Evolutionary conservation across 1,140 invertebrate genomes (phyloP).

Genomic region (Pararge aegeria): DNA sequence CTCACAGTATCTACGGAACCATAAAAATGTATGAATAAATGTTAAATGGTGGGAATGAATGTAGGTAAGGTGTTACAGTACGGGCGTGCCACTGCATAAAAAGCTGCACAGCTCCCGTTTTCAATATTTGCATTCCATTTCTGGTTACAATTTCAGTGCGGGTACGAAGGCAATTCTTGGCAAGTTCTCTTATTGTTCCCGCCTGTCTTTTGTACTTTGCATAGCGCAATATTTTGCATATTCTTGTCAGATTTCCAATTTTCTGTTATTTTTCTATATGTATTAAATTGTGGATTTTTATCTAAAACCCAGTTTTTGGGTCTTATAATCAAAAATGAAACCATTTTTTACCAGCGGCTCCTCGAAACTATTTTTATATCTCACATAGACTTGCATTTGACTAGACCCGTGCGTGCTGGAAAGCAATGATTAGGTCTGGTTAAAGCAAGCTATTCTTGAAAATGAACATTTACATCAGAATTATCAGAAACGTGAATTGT

Average conservation of each 20-base stretch:
- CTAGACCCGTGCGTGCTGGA: no score
- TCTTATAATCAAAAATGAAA: no score
- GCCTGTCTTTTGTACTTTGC: conserved; percentile 24
- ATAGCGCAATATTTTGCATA: conserved; percentile 15
- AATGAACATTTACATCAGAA: no score
- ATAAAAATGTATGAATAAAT: conserved; percentile 29
- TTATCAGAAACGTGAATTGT: no score
- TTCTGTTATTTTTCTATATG: conserved; percentile 2
- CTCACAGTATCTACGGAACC: conserved; percentile 23
- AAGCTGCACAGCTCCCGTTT: conserved; percentile 52
- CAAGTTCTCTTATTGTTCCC: conserved; percentile 39
- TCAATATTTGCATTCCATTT: conserved; percentile 72
- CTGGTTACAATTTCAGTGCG: conserved; percentile 54
- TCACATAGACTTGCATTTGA: no score
- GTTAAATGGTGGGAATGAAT: conserved; percentile 35
- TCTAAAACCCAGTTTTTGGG: no score
- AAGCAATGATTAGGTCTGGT: no score
- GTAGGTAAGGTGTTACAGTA: conserved; percentile 37
- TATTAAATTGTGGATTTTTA: background rate
- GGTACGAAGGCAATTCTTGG: conserved; percentile 50
- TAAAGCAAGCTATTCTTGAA: no score
- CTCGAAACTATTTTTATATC: no score
- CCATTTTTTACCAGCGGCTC: no score
- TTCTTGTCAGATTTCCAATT: conserved; percentile 18
- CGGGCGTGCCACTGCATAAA: conserved; percentile 63